These are phyloP conservation scores for Lophotis ruficrista DNA, from an alignment of 2,113 vertebrate species.

Conservation along the genomic window DNA sequence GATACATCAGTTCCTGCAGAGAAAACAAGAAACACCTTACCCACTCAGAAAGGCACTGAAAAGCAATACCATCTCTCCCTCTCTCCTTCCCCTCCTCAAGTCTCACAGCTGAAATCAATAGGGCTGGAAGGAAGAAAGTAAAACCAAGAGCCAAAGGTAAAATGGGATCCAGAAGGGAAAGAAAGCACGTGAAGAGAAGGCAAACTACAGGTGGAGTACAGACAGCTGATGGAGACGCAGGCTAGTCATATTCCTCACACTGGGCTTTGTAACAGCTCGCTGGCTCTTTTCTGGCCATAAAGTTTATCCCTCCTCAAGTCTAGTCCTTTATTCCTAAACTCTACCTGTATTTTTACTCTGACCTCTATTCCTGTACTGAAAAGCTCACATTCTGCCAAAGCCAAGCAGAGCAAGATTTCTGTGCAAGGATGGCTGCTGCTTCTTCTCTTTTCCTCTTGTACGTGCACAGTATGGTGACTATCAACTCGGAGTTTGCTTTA, in stretches of 20 bases:
- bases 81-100: accelerated
- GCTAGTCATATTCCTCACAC: background rate
- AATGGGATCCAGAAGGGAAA: background rate
- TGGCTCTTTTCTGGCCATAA: background rate
- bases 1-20: background rate
- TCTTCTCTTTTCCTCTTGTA: background rate
- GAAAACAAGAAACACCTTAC: background rate
- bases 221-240: background rate
- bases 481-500: background rate
- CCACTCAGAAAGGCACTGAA: background rate
- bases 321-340: background rate
- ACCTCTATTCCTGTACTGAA: background rate
- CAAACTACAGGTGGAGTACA: background rate
- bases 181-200: background rate
- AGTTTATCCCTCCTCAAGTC: background rate
- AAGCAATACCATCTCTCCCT: background rate
- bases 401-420: background rate
- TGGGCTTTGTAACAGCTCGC: background rate
- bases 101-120: background rate
- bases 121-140: background rate
- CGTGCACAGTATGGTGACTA: background rate
- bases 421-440: background rate
- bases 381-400: background rate
- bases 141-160: background rate
- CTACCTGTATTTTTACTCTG: background rate